Conservation (phyloP, 2,888 invertebrate species). For the Chamaedrilus cognettii region DNA sequence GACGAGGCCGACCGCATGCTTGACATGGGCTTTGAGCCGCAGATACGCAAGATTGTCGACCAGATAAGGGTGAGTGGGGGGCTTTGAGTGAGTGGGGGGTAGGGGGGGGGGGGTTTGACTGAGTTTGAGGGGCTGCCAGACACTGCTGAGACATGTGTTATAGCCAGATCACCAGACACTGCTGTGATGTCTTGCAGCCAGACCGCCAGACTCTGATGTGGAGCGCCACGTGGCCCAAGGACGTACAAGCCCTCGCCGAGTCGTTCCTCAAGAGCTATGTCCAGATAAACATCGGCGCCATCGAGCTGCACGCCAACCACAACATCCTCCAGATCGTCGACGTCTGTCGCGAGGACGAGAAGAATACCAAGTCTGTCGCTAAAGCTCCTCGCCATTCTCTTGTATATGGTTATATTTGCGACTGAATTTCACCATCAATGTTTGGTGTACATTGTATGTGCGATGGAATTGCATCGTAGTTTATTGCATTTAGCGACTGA, state of each 20-base stretch:
- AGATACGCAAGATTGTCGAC: conserved; percentile 33
- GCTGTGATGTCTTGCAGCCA: conserved; percentile 67
- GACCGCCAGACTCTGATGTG: conserved; percentile 97
- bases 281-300: conserved; percentile 96
- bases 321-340: conserved; percentile 97
- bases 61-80: conserved; percentile 31
- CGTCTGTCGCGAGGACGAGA: conserved; percentile 89
- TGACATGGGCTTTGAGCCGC: conserved; percentile 83
- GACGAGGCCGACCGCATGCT: conserved; percentile 97
- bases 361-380: conserved; percentile 23
- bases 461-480: too few species aligned
- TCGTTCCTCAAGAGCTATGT: conserved; percentile 94
- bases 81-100: too few species aligned
- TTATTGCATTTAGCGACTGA: too few species aligned
- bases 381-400: too few species aligned
- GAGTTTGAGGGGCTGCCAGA: too few species aligned
- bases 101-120: too few species aligned
- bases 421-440: too few species aligned
- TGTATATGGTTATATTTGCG: too few species aligned
- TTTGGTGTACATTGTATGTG: too few species aligned
- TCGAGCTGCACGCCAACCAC: conserved; percentile 91
- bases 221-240: conserved; percentile 99
- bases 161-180: too few species aligned
- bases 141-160: too few species aligned
- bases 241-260: conserved; percentile 90